Evolutionary conservation across 2,888 invertebrate genomes (phyloP), one percentile per base, ranked within the genome.

Genomic region (Eupithecia dodoneata): DNA sequence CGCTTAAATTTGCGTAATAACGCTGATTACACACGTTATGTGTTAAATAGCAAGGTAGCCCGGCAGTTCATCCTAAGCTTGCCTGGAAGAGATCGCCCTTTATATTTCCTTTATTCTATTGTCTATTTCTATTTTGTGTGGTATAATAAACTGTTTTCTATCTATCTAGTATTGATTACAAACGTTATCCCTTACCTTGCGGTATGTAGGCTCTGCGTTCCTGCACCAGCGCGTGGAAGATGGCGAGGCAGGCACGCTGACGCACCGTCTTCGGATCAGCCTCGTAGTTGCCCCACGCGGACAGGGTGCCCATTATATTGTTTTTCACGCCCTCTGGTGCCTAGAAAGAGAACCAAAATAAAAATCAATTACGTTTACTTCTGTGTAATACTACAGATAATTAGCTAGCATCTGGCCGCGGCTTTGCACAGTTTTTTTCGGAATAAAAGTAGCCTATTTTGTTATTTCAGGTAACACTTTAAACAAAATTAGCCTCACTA

Each of bases 191-290:
- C 30, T 9, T 83, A 96, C 96, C 97, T 95, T 98, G 98, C 0
- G 99, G 99, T 83, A 99, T 98, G 90, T 97, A 99, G 73, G 97
- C 98, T 77, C 99, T 96, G 65, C 99, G 96, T 92, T 99, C 99
- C 89, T 98, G 98, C 73, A 99, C 95, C 15, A 99, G 95, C 0
- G 99, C 98, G 90, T 99, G 99, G 80, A 99, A 97, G 18, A 99
- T 93, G 7, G 97, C 97, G 84, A 99, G 97, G 76, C 97, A 95
- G 73, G 96, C 96, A 83, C 96, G 96, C 82, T 95, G 90, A 71
- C 96, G 94, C 81, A 96, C 93, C 42, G 85, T 80, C n/a, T 83
- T 81, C 47, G 86, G 85, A 75, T 82, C 87, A 69, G 47, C 98
- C 97, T 83, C 81, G 80, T 84, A 86, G 52, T 84, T 79, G 63